These are phyloP conservation scores for Sphaerodactylus townsendi DNA, from an alignment of 2,113 vertebrate genomes.

Conservation along the genomic window DNA sequence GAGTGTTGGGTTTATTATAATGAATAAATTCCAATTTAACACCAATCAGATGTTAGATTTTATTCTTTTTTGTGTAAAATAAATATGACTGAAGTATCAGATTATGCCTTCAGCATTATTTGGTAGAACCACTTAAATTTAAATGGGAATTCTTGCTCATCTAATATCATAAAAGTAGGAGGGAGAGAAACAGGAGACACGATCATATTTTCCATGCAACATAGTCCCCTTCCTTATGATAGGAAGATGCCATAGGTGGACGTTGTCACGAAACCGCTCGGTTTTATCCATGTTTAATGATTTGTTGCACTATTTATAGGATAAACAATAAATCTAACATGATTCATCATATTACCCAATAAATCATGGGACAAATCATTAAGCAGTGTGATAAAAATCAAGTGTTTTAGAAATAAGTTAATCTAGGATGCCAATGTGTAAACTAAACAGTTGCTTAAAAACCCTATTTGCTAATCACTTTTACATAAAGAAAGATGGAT, in stretches of 20 bases:
- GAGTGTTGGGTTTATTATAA: slow-evolving; percentile 64
- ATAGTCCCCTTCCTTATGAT: slow-evolving; percentile 14
- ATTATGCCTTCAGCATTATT: slow-evolving; percentile 70
- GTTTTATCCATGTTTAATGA: slow-evolving; percentile 78
- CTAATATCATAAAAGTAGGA: slow-evolving; percentile 38
- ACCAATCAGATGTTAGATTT: slow-evolving; percentile 64
- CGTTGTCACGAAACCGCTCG: slow-evolving; percentile 54
- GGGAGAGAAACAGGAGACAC: neutral
- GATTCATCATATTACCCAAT: slow-evolving; percentile 83
- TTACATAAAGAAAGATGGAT: slow-evolving; percentile 81
- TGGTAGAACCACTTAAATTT: slow-evolving; percentile 67
- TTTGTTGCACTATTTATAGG: slow-evolving; percentile 81
- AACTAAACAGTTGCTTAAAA: slow-evolving; percentile 83
- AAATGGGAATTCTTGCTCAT: slow-evolving; percentile 43
- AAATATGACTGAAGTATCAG: slow-evolving; percentile 69
- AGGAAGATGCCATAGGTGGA: slow-evolving; percentile 55
- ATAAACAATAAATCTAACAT: slow-evolving; percentile 83
- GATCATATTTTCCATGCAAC: slow-evolving; percentile 41
- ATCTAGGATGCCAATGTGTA: slow-evolving; percentile 81
- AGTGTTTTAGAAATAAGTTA: slow-evolving; percentile 87
- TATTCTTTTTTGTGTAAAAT: slow-evolving; percentile 75
- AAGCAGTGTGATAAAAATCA: slow-evolving; percentile 84
- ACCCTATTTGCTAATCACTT: slow-evolving; percentile 81
- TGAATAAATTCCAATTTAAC: slow-evolving; percentile 70
- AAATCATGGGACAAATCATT: slow-evolving; percentile 86